A percentile compares a stretch with the other conserved stretches of the same genome.
phyloP scores from a whole-genome alignment of 2,888 invertebrate genomes.

The Habroteleia sp. region DNA sequence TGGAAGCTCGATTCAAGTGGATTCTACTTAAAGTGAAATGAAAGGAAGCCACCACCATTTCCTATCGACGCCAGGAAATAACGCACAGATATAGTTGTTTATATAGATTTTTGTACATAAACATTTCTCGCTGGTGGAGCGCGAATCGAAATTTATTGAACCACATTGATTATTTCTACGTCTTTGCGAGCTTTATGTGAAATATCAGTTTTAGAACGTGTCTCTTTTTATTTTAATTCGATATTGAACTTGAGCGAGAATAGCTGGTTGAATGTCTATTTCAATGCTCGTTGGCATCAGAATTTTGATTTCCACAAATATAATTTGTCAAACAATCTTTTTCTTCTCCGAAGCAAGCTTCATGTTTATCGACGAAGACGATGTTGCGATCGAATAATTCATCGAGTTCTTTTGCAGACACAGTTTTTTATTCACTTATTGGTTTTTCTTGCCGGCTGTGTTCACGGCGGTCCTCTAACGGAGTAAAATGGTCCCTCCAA shows the following conservation, averaged over 20 bases:
- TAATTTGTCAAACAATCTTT: conserved; percentile 3
- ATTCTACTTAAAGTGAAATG: conserved; percentile 63
- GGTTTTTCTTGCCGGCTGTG: too few relatives aligned
- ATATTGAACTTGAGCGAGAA: conserved; percentile 27
- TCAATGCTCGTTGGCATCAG: not conserved
- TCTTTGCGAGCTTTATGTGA: not conserved
- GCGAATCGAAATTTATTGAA: conserved; percentile 6
- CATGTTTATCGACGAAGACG: too few relatives aligned
- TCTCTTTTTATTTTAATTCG: conserved; percentile 14
- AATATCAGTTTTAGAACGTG: not conserved
- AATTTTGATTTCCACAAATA: not conserved
- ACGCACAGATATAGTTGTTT: conserved; percentile 53
- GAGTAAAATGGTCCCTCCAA: too few relatives aligned
- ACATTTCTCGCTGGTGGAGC: conserved; percentile 12
- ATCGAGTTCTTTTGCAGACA: too few relatives aligned
- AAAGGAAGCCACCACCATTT: conserved; percentile 37
- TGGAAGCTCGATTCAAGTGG: conserved; percentile 59
- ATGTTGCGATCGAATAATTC: too few relatives aligned
- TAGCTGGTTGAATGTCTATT: not conserved
- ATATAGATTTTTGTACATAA: conserved; percentile 48
- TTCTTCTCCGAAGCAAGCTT: not conserved
- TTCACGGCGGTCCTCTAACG: too few relatives aligned
- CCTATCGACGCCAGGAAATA: conserved; percentile 54
- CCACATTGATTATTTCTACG: conserved; percentile 14
- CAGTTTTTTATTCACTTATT: too few relatives aligned